Conservation (phyloP, 2,113 vertebrate species). For the Ivindomyrus marchei region DNA sequence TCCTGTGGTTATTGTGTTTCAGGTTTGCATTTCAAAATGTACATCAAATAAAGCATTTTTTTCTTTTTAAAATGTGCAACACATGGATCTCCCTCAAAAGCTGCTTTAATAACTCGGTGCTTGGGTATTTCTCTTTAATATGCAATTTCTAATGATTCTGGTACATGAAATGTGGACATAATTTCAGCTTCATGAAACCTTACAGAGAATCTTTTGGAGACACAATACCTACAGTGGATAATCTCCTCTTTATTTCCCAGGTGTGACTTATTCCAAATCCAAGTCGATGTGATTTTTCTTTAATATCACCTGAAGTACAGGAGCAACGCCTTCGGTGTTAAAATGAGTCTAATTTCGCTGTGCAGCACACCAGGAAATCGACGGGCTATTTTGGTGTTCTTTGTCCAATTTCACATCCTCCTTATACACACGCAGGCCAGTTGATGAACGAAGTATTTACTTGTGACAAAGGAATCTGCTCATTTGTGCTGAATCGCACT, state of each 20-base stretch:
- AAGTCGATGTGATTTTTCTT: background rate
- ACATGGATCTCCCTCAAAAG: background rate
- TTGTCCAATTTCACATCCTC: background rate
- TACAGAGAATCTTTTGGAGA: background rate
- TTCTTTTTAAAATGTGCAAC: background rate
- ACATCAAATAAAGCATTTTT: background rate
- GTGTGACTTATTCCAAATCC: slow-evolving; percentile 10
- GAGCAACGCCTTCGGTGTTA: background rate
- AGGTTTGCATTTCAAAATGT: background rate
- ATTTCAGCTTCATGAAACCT: background rate
- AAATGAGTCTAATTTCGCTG: background rate
- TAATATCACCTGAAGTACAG: background rate
- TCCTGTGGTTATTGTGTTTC: background rate
- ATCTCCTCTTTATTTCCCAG: slow-evolving; percentile 4
- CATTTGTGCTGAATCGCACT: background rate
- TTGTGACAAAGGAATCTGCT: background rate
- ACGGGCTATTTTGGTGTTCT: background rate
- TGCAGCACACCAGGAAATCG: background rate
- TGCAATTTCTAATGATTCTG: background rate
- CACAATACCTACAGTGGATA: background rate
- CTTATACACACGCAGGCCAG: background rate
- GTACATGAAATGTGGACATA: background rate
- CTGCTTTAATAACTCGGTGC: background rate
- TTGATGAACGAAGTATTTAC: background rate
- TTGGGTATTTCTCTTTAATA: background rate